Conservation (phyloP, 35 echinoderm and acorn worm species). For the Ophiothrix spiculata region DNA sequence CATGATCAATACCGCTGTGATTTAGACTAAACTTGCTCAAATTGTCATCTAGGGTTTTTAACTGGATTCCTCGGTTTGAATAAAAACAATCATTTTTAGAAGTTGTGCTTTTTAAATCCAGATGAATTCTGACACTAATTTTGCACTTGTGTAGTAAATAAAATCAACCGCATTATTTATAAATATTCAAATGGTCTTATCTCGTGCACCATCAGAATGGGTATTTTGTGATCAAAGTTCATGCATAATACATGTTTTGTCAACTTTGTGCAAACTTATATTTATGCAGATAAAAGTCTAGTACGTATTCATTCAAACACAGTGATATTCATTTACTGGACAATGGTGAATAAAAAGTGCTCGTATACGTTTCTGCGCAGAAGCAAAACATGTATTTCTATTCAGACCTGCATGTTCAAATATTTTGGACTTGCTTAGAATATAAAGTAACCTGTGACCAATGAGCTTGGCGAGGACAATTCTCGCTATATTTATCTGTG, state of each 20-base stretch:
- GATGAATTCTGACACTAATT: neutral
- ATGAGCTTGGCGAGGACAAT: no score
- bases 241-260: constrained; percentile 3
- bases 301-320: neutral
- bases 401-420: constrained; percentile 4
- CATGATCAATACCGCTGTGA: no score
- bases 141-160: constrained; percentile 3
- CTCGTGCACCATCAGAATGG: constrained; percentile 6
- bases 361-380: neutral
- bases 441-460: no score
- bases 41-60: neutral
- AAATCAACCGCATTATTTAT: neutral
- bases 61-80: neutral
- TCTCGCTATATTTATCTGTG: no score
- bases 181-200: constrained; percentile 4
- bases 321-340: neutral
- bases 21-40: neutral
- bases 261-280: neutral
- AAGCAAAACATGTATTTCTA: neutral
- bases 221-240: neutral
- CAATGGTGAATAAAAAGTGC: neutral
- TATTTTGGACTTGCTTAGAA: no score
- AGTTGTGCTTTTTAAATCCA: neutral
- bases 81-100: neutral
- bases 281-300: neutral